phyloP scores from a whole-genome alignment of 2,888 invertebrate genomes.

The Alviniconcha strummeri region DNA sequence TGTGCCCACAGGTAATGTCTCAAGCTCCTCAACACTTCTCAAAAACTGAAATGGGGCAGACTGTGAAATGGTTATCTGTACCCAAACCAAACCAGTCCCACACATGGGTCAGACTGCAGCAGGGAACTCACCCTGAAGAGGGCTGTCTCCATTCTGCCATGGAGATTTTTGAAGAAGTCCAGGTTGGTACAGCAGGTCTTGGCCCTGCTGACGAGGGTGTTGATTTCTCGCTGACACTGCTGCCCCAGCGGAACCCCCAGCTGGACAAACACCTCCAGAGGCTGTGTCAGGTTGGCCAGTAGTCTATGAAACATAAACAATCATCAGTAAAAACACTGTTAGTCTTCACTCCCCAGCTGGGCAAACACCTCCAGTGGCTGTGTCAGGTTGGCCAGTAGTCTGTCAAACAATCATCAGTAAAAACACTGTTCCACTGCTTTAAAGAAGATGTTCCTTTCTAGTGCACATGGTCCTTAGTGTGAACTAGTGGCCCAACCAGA shows the following conservation, averaged over 20 bases:
- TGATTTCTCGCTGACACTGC: slow-evolving; percentile 46
- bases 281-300: slow-evolving; percentile 53
- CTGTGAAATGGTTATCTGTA: too few relatives aligned
- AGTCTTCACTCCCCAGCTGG: slow-evolving; percentile 10
- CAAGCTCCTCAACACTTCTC: too few relatives aligned
- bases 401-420: slow-evolving; percentile 17
- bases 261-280: slow-evolving; percentile 48
- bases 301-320: slow-evolving; percentile 40
- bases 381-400: slow-evolving; percentile 54
- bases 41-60: too few relatives aligned
- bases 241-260: slow-evolving; percentile 17
- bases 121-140: slow-evolving; percentile 45
- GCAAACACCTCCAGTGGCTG: slow-evolving; percentile 53
- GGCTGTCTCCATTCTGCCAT: slow-evolving; percentile 45
- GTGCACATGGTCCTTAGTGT: too few relatives aligned
- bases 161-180: slow-evolving; percentile 45
- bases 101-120: too few relatives aligned
- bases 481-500: too few relatives aligned
- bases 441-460: too few relatives aligned
- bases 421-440: too few relatives aligned
- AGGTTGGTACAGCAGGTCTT: slow-evolving; percentile 45
- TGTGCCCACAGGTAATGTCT: too few relatives aligned
- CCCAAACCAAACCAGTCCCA: too few relatives aligned
- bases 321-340: too few relatives aligned
- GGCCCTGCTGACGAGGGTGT: slow-evolving; percentile 45